These are phyloP conservation scores for Mythimna ferrago DNA, from an alignment of 2,888 invertebrate species.

Conservation along the genomic window DNA sequence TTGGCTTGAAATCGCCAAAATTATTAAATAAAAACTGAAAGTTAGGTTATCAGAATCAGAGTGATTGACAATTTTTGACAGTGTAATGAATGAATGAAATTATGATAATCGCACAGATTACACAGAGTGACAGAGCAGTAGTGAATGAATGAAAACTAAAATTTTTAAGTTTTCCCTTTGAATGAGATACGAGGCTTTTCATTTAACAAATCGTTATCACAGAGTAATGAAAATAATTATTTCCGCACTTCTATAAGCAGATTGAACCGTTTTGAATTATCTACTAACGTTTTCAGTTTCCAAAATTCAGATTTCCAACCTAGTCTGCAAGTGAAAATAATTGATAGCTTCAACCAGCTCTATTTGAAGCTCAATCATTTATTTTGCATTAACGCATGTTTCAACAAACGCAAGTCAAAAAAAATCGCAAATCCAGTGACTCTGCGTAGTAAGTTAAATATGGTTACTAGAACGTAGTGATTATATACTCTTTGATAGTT, in stretches of 20 bases:
- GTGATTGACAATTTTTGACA: slow-evolving; percentile 36
- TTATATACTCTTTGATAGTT: no score
- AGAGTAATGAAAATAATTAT: no score
- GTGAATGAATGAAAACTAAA: neutral
- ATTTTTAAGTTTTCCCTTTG: neutral
- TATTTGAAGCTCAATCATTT: neutral
- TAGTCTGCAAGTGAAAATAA: no score
- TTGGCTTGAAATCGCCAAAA: slow-evolving; percentile 43
- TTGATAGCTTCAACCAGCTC: no score
- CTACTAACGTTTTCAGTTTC: no score
- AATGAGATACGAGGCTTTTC: slow-evolving; percentile 22
- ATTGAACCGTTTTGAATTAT: neutral
- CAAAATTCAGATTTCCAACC: no score
- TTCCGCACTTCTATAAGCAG: neutral
- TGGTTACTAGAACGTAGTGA: no score
- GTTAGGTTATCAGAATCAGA: slow-evolving; percentile 51
- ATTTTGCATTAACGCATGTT: neutral
- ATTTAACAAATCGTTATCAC: neutral
- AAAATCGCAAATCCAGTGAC: no score
- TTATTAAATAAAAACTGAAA: slow-evolving; percentile 42
- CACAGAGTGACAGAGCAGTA: neutral
- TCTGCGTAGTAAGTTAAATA: no score
- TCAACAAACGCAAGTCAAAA: no score
- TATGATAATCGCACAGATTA: no score
- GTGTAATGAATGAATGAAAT: neutral